Evolutionary conservation across 2,113 vertebrate genomes (phyloP).

Genomic region (Stigmatopora argus): DNA sequence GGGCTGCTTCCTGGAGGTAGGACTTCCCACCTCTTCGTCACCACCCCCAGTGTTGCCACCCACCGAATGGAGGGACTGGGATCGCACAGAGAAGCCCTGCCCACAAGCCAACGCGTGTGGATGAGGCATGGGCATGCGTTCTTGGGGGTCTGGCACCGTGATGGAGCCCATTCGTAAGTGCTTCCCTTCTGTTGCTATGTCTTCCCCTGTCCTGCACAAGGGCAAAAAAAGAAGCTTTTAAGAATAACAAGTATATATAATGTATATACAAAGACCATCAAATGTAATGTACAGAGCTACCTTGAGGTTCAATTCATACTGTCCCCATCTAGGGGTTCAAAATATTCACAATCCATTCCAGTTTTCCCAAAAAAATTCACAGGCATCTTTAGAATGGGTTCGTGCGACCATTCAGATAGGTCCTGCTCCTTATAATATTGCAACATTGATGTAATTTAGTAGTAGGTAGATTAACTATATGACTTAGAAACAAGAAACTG

Average conservation of each 20-base stretch:
- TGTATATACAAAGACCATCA: background rate
- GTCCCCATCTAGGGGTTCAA: background rate
- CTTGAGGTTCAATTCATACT: background rate
- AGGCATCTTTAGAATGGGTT: too few relatives aligned
- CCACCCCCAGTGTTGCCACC: constrained; percentile 74
- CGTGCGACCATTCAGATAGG: too few relatives aligned
- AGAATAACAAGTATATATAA: background rate
- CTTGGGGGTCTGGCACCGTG: constrained; percentile 90
- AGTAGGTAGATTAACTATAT: too few relatives aligned
- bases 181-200: constrained; percentile 84
- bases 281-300: background rate
- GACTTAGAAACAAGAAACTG: background rate
- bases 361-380: too few relatives aligned
- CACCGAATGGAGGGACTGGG: constrained; percentile 94
- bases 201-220: constrained; percentile 81
- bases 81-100: constrained; percentile 87
- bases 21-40: constrained; percentile 83
- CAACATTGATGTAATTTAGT: too few relatives aligned
- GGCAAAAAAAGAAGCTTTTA: background rate
- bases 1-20: constrained; percentile 87
- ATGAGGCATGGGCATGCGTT: constrained; percentile 74
- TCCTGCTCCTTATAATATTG: too few relatives aligned
- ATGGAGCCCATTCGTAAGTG: constrained; percentile 95
- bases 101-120: constrained; percentile 77
- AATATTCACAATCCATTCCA: too few relatives aligned